Evolutionary conservation across 1,140 invertebrate species (phyloP).

Genomic region (Ooceraea biroi): DNA sequence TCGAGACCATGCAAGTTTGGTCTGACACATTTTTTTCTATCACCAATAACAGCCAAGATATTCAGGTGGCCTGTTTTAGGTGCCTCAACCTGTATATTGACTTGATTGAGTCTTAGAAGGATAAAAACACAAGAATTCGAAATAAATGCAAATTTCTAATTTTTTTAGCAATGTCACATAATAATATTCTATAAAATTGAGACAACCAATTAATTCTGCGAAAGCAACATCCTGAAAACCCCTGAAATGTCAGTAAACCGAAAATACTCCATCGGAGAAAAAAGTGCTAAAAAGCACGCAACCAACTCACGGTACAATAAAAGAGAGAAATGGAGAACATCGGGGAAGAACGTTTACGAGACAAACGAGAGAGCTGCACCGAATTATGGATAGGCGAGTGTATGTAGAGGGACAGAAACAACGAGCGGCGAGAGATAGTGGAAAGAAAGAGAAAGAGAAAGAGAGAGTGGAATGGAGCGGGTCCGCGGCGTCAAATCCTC

Average conservation of each 20-base stretch:
- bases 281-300: background rate
- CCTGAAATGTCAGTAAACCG: background rate
- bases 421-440: constrained; percentile 19
- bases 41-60: too few relatives aligned
- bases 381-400: constrained; percentile 40
- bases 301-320: constrained; percentile 19
- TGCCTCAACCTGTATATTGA: too few relatives aligned
- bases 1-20: too few relatives aligned
- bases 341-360: background rate
- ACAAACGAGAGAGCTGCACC: constrained; percentile 18
- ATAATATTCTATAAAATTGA: background rate
- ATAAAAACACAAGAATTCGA: too few relatives aligned
- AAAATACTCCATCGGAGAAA: background rate
- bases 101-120: too few relatives aligned
- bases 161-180: background rate
- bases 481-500: constrained; percentile 76
- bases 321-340: constrained; percentile 6
- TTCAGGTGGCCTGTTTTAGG: too few relatives aligned
- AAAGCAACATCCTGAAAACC: constrained; percentile 3
- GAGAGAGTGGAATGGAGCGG: constrained; percentile 8
- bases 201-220: background rate
- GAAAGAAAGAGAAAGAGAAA: constrained; percentile 22
- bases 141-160: background rate
- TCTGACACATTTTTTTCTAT: too few relatives aligned
- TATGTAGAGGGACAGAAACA: background rate